These are phyloP conservation scores for Diplosoma virens DNA, from an alignment of 23 tunicate species.

Conservation along the genomic window DNA sequence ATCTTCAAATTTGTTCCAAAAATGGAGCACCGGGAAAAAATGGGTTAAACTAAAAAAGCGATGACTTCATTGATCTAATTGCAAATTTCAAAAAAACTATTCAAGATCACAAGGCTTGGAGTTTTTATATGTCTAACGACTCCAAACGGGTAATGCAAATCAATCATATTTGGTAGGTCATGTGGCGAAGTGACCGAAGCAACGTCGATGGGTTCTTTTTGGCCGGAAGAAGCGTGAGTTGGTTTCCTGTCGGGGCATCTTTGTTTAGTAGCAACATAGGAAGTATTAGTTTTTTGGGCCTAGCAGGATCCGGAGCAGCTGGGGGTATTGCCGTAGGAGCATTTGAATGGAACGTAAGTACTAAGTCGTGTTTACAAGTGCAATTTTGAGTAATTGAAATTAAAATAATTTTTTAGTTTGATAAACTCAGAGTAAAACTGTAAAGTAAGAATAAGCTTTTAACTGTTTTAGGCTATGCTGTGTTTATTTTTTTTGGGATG, in stretches of 20 bases:
- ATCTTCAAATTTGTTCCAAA: too few relatives aligned
- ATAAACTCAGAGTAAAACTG: too few relatives aligned
- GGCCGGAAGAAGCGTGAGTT: slow-evolving; percentile 82
- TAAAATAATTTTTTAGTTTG: too few relatives aligned
- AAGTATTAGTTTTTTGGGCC: slow-evolving; percentile 90
- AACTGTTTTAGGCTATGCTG: slow-evolving; percentile 69
- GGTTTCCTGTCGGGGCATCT: slow-evolving; percentile 97
- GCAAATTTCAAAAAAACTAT: too few relatives aligned
- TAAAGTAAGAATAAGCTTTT: too few relatives aligned
- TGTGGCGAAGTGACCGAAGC: slow-evolving; percentile 75
- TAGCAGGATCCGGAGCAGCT: slow-evolving; percentile 98
- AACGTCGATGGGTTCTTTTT: slow-evolving; percentile 88
- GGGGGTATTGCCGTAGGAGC: slow-evolving; percentile 99
- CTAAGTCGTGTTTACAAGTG: too few relatives aligned
- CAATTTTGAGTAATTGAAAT: too few relatives aligned
- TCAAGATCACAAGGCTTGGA: too few relatives aligned
- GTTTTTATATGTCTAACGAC: too few relatives aligned
- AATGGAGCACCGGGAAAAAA: too few relatives aligned
- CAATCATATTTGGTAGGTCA: slow-evolving; percentile 39
- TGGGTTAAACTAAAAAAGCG: too few relatives aligned
- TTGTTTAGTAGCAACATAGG: slow-evolving; percentile 95
- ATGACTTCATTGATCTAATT: too few relatives aligned
- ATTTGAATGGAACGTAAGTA: slow-evolving; percentile 95
- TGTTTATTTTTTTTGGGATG: slow-evolving; percentile 82
- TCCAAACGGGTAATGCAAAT: neutral